phyloP scores from a whole-genome alignment of 2,888 invertebrate genomes.

The Hemistola chrysoprasaria region DNA sequence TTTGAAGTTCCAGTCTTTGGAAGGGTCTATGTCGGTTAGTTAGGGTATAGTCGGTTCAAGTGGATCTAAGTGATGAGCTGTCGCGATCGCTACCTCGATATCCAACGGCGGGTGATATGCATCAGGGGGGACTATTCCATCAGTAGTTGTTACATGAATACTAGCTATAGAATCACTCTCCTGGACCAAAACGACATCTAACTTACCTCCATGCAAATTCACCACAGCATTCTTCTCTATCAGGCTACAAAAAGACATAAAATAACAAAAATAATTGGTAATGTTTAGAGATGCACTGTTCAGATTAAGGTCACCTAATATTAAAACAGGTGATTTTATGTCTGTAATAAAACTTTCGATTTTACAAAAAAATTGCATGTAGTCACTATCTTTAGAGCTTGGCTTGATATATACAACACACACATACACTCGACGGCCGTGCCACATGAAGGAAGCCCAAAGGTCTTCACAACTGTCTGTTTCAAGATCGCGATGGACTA shows the following conservation, averaged over 20 bases:
- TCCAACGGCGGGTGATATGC: slow-evolving; percentile 4
- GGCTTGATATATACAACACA: slow-evolving; percentile 1
- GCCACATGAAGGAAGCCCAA: slow-evolving; percentile 2
- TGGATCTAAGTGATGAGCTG: background rate
- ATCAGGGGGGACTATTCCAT: slow-evolving; percentile 5
- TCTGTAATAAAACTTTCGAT: slow-evolving; percentile 2
- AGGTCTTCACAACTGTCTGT: slow-evolving; percentile 2
- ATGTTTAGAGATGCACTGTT: slow-evolving; percentile 6
- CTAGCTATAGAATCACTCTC: background rate
- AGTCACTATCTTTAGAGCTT: slow-evolving; percentile 2
- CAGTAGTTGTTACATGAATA: background rate
- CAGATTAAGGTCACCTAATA: slow-evolving; percentile 8
- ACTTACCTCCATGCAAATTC: slow-evolving; percentile 2
- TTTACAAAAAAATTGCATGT: slow-evolving; percentile 4
- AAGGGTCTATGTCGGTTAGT: background rate
- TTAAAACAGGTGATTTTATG: background rate
- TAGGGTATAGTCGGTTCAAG: background rate
- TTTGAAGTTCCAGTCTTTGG: slow-evolving; percentile 1
- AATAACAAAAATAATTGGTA: slow-evolving; percentile 10
- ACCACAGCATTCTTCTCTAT: background rate
- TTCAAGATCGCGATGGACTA: too few relatives aligned
- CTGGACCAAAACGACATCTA: slow-evolving; percentile 7
- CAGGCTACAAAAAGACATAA: slow-evolving; percentile 5
- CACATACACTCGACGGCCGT: background rate
- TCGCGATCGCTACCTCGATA: background rate